Conservation (phyloP, 2,888 invertebrate genomes). For the Drosophila sordidula region DNA sequence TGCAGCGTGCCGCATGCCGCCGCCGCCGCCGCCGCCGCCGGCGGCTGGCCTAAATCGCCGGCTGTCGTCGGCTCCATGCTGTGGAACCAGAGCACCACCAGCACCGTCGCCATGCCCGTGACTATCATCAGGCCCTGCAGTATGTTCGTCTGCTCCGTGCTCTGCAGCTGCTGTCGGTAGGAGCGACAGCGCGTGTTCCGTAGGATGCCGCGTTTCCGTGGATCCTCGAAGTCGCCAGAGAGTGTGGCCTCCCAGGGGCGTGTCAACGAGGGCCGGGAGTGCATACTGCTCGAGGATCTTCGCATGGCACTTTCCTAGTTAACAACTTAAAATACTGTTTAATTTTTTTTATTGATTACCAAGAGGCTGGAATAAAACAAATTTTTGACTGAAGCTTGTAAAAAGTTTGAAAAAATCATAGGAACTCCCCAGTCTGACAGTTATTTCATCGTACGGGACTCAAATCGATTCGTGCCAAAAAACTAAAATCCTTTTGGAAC, state of each 20-base stretch:
- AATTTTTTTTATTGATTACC: constrained; percentile 12
- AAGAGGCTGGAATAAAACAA: background rate
- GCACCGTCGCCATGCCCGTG: constrained; percentile 9
- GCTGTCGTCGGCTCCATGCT: constrained; percentile 5
- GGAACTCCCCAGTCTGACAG: constrained; percentile 22
- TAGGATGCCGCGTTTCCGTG: constrained; percentile 36
- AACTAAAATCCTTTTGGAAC: too few relatives aligned
- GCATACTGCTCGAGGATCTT: background rate
- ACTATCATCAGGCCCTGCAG: constrained; percentile 38
- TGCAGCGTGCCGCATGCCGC: constrained; percentile 1
- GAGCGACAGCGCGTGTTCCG: constrained; percentile 35
- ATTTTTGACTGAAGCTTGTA: background rate
- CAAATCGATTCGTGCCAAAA: too few relatives aligned
- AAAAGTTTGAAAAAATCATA: background rate
- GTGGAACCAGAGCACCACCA: constrained; percentile 28
- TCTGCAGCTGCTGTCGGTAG: constrained; percentile 35
- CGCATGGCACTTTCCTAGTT: background rate
- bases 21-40: background rate
- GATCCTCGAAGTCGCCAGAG: constrained; percentile 23
- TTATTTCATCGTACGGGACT: background rate
- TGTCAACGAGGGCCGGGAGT: background rate
- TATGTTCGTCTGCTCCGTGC: constrained; percentile 15
- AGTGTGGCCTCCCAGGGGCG: constrained; percentile 3
- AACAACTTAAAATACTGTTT: constrained; percentile 1
- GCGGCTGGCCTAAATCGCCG: background rate